Base-by-base conservation (phyloP, 2,888 invertebrate genomes). In the Epistrophe grossulariae region DNA sequence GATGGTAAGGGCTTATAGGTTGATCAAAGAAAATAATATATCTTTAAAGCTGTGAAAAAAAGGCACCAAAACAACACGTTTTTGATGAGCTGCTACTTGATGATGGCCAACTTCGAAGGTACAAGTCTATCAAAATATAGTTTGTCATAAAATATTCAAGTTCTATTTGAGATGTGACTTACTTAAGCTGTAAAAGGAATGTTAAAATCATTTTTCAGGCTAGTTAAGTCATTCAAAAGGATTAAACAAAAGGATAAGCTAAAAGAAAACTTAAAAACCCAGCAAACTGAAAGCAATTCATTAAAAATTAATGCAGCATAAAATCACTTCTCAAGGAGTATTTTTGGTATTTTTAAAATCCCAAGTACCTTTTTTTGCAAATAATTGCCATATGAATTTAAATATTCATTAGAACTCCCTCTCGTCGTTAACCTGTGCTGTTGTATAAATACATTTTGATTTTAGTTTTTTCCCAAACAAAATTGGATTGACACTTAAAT, bases 71-170 rank as follows among this genome's bases (percentile, higher is more conserved):
- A 24, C 38, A n/a, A 28, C n/a, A n/a, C n/a, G 24, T 40, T 55
- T 70, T 55, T 40, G 55, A 70, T 43, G 52, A 70, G 13, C 17
- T 35, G 35, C 35, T 31, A 7, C 4, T 4, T 35, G 35, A 5
- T 40, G 15, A 38, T 52, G 24, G 13, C 13, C 17, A 24, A 17
- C n/a, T 9, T 17, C 15, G 6, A 48, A 13, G 17, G 43, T n/a
- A 6, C 0, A 68, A 50, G 17, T 62, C 40, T 62, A 38, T 50
- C 13, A 50, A 68, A 50, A 31, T 19, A 38, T 52, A 38, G 70
- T 70, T 52, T 28, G 11, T 2, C 7, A 70, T 70, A 55, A 70
- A 70, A 55, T 70, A 70, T 70, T 70, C 52, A 70, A 40, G 15
- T 24, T 24, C 24, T 52, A 19, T 68, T 68, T 15, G 19, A 19